Evolutionary conservation across 2,797 vertebrate genomes (phyloP), one percentile per base, ranked within the genome.

Genomic region (Helicolenus hilgendorfi): DNA sequence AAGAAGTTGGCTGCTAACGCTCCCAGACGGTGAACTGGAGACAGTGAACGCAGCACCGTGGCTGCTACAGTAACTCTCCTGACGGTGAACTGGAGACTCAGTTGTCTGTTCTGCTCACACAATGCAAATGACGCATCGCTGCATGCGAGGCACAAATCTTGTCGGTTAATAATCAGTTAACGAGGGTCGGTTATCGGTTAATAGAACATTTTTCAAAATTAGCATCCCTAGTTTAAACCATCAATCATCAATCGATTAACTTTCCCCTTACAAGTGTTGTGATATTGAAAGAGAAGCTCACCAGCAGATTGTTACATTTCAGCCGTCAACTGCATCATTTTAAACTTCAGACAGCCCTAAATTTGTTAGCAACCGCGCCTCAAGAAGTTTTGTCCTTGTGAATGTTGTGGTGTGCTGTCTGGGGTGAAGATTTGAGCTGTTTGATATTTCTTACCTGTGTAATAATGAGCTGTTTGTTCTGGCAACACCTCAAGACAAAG

Each of bases 401-500:
- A 22, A 70, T 71, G 81, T 63, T 22, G 22, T 7, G 41, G 36
- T 24, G 22, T 4, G 55, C 35, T 29, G 62, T 72, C 71, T 74
- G 14, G 1, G 0, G 24, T 67, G 78, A 83, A 72, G n/a, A 68
- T 79, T 62, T 60, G 7, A 75, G 63, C 41, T n/a, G 27, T 75
- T 36, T 53, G 85, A 81, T 76, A 33, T 41, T 20, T 73, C 62
- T 68, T 59, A n/a, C 20, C 62, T 15, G 22, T 76, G 59, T 65
- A 27, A 64, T 55, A 83, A 71, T 55, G n/a, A 65, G 58, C 67
- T 26, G 26, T 68, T 58, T 80, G 55, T 69, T 79, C 45, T 67
- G 55, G 62, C 69, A 56, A 56, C 53, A 59, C 69, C 53, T 81
- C 7, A 24, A 81, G 36, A 84, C 59, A 70, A 81, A 85, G 65